Evolutionary conservation across 2,797 vertebrate genomes (phyloP).

Genomic region (Halcyon smyrnensis): DNA sequence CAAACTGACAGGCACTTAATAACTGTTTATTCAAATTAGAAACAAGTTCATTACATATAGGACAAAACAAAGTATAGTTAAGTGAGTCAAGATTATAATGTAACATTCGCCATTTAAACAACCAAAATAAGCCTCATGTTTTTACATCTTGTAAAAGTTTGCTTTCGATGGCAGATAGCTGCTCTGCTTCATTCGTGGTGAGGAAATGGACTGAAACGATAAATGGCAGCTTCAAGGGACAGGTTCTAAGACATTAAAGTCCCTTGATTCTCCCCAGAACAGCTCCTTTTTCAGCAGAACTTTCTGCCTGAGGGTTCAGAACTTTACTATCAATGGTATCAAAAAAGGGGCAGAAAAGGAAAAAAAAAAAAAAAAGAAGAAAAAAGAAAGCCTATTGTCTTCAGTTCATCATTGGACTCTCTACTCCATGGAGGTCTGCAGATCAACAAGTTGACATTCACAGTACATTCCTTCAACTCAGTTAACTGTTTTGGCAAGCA

Average conservation of each 20-base stretch:
- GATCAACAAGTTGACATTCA: neutral
- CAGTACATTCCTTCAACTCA: neutral
- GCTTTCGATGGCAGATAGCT: neutral
- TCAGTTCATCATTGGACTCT: neutral
- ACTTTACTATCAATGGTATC: neutral
- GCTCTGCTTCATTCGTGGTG: neutral
- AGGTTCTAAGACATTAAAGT: neutral
- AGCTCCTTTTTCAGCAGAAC: neutral
- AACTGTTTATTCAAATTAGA: neutral
- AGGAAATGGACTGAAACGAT: neutral
- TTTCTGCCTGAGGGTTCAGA: neutral
- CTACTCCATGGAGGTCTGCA: neutral
- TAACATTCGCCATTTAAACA: neutral
- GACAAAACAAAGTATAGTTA: neutral
- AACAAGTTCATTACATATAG: neutral
- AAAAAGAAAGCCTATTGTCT: neutral
- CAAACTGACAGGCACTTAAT: neutral
- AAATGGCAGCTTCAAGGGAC: neutral
- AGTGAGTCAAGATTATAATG: neutral
- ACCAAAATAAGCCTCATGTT: accelerated
- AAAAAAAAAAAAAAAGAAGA: neutral
- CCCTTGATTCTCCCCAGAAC: neutral
- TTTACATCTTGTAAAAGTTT: neutral
- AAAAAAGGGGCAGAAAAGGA: too few relatives aligned
- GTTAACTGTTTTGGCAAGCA: neutral